A percentile compares a stretch with the other conserved stretches of the same genome.
These are phyloP conservation scores for Ferrisia virgata DNA, from an alignment of 2,888 invertebrate species.

Conservation along the genomic window DNA sequence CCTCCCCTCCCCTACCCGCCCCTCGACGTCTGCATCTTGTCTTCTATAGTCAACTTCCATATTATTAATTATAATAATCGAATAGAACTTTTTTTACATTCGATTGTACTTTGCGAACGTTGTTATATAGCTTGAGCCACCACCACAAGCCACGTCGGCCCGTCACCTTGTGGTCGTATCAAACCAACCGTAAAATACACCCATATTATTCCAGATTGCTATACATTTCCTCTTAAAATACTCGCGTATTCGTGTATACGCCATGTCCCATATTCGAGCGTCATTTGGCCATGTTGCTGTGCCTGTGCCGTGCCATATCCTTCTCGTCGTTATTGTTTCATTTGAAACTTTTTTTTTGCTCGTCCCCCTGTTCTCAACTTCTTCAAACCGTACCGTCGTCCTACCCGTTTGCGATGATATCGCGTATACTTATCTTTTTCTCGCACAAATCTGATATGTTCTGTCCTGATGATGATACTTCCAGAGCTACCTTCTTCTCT, in stretches of 20 bases:
- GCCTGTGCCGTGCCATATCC: too few relatives aligned
- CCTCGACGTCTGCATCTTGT: too few relatives aligned
- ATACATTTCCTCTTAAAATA: background rate
- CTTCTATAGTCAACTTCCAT: background rate
- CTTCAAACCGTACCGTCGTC: background rate
- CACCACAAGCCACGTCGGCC: background rate
- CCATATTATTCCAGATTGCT: background rate
- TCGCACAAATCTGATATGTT: background rate
- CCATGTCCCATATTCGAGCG: background rate
- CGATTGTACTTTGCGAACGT: too few relatives aligned
- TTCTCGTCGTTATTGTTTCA: background rate
- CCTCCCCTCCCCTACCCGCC: background rate
- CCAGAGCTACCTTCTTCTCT: background rate
- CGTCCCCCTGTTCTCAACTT: background rate
- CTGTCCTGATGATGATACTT: background rate
- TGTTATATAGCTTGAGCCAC: too few relatives aligned
- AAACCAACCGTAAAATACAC: background rate
- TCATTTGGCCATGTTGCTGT: background rate
- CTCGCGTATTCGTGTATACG: background rate
- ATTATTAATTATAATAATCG: conserved; percentile 12
- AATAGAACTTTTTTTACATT: background rate
- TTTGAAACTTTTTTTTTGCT: background rate
- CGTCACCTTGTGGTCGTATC: background rate
- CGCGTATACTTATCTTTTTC: background rate
- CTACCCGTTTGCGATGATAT: background rate